Evolutionary conservation across 1,140 invertebrate species (phyloP), one percentile per base, ranked within the genome.

Genomic region (Leptopilina boulardi): DNA sequence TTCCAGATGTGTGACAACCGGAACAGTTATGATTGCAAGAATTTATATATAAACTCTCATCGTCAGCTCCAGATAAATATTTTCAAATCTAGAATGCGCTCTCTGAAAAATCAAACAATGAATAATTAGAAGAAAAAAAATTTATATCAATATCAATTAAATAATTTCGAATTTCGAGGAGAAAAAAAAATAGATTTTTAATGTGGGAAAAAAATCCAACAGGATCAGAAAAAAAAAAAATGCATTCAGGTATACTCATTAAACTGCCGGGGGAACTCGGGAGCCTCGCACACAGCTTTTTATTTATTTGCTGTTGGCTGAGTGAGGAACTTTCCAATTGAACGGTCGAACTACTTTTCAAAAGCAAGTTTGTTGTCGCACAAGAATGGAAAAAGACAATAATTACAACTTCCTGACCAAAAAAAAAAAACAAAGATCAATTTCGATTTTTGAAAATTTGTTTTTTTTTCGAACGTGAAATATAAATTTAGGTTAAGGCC

Each of bases 401-500:
- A 66, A 66, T 66, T 30, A 30, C 13, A 26, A 8, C 21, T 18
- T 70, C 42, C 15, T 44, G 15, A 54, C 21, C 0, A 38, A 4
- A 38, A 38, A 30, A 30, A 5, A 30, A 30, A 30, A 30, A n/a
- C 13, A 15, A 56, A 71, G 71, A 44, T 34, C 71, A n/a, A n/a
- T n/a, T n/a, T n/a, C n/a, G n/a, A n/a, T n/a, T n/a, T n/a, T n/a
- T n/a, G n/a, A n/a, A n/a, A n/a, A n/a, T n/a, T n/a, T n/a, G n/a
- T n/a, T 38, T 38, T 30, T 30, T 38, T 38, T 51, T 79, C 59
- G 71, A 80, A 81, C 74, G 80, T 66, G 75, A 80, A 82, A 82
- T 54, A 82, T 47, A 81, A 82, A 87, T 85, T 84, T 80, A 70
- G 85, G 83, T 86, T 85, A 87, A 86, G 85, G 85, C 44, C 81